Conservation (phyloP, 2,113 vertebrate species). For the Peromyscus leucopus region DNA sequence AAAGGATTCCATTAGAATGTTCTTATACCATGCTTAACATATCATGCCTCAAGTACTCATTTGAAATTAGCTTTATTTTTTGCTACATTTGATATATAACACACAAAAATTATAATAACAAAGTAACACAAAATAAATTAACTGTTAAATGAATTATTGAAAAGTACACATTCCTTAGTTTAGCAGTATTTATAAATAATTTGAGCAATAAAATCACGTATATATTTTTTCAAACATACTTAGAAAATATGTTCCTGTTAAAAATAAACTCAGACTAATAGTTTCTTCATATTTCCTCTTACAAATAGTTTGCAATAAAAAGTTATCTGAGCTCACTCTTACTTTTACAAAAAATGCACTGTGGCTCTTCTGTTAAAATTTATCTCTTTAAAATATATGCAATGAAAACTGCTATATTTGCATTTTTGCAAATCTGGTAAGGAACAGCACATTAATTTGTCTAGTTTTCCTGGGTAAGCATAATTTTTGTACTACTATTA, state of each 20-base stretch:
- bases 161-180: background rate
- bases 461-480: constrained; percentile 82
- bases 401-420: constrained; percentile 85
- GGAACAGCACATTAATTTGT: constrained; percentile 87
- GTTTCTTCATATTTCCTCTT: constrained; percentile 74
- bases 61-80: background rate
- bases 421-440: constrained; percentile 87
- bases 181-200: background rate
- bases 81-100: background rate
- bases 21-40: background rate
- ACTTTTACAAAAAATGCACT: constrained; percentile 81
- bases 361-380: constrained; percentile 81
- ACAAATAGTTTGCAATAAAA: constrained; percentile 78
- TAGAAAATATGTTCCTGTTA: background rate
- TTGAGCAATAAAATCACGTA: background rate
- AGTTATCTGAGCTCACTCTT: constrained; percentile 82
- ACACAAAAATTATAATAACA: background rate
- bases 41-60: background rate
- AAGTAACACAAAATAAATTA: background rate
- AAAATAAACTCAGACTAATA: constrained; percentile 23
- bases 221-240: background rate
- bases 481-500: constrained; percentile 80
- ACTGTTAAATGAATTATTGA: background rate
- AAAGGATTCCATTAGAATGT: background rate
- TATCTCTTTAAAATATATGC: constrained; percentile 84